Conservation (phyloP, 1,140 invertebrate genomes). For the Temnothorax curvispinosus region DNA sequence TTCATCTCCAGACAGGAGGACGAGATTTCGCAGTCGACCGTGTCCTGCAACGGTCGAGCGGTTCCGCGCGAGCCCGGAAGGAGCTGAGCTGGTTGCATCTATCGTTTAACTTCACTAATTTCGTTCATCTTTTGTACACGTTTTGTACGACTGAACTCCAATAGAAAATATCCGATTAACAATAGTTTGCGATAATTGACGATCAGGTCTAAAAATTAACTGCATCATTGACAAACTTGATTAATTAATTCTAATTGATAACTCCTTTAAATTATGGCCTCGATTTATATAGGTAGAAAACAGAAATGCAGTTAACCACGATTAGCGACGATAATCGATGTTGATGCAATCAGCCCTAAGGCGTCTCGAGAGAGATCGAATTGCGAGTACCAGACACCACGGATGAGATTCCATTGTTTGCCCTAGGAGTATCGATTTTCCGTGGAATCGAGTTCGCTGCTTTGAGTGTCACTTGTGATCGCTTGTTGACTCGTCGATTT, state of each 20-base stretch:
- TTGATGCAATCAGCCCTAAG: slow-evolving; percentile 30
- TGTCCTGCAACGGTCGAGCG: slow-evolving; percentile 23
- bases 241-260: slow-evolving; percentile 3
- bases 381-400: slow-evolving; percentile 11
- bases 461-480: slow-evolving; percentile 49
- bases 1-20: neutral
- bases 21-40: slow-evolving; percentile 4
- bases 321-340: slow-evolving; percentile 44
- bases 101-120: neutral
- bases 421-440: slow-evolving; percentile 40
- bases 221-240: neutral
- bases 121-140: neutral
- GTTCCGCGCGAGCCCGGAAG: neutral
- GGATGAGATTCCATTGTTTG: slow-evolving; percentile 47
- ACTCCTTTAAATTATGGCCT: neutral
- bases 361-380: slow-evolving; percentile 38
- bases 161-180: slow-evolving; percentile 1
- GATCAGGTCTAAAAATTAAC: neutral
- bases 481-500: slow-evolving; percentile 37
- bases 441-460: neutral
- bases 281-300: neutral
- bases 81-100: slow-evolving; percentile 1
- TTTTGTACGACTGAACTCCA: neutral
- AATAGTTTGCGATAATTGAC: neutral
- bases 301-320: slow-evolving; percentile 18